Evolutionary conservation across 2,888 invertebrate species (phyloP), one percentile per base, ranked within the genome.

Genomic region (Yponomeuta cagnagella): DNA sequence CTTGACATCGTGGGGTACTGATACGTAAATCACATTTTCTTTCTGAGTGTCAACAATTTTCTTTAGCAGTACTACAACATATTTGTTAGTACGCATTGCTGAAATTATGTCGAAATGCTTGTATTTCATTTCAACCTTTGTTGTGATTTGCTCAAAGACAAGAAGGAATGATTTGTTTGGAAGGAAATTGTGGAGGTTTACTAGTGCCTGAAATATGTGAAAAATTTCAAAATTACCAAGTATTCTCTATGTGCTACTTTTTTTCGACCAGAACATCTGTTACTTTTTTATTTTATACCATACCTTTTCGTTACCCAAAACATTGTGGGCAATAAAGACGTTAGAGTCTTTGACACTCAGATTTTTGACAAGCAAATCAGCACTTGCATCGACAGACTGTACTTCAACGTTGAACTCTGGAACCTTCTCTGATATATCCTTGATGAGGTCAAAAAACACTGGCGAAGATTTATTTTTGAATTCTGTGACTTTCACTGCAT

Each of bases 271-370:
- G 5, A 33, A 33, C 5, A 33, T 33, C 0, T 33, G 0, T 33
- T 33, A 33, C 3, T 33, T 33, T 33, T 33, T 33, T 33, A 33
- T 33, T 23, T 65, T 52, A 63, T 1, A 43, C 68, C 68, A 75
- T 77, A 85, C 86, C 77, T 80, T 77, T 75, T 79, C 75, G 74
- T 83, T 72, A 23, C 72, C 77, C 3, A 84, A 71, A 10, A 84
- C 64, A 73, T 83, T 76, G 71, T 82, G 77, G 12, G 82, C 73
- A 23, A 84, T 73, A 65, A 83, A 74, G n/a, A 85, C 72, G 71
- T 82, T 76, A 12, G 78, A 73, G 73, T 78, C 76, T 48, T 70
- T 70, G 67, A 58, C 74, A 72, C 73, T 71, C 65, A 43, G 58
- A 33, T 71, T 66, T 48, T 70, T 75, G 4, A 37, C 73, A 33